phyloP scores from a whole-genome alignment of 2,797 vertebrate genomes.

The Poeciliopsis turneri region DNA sequence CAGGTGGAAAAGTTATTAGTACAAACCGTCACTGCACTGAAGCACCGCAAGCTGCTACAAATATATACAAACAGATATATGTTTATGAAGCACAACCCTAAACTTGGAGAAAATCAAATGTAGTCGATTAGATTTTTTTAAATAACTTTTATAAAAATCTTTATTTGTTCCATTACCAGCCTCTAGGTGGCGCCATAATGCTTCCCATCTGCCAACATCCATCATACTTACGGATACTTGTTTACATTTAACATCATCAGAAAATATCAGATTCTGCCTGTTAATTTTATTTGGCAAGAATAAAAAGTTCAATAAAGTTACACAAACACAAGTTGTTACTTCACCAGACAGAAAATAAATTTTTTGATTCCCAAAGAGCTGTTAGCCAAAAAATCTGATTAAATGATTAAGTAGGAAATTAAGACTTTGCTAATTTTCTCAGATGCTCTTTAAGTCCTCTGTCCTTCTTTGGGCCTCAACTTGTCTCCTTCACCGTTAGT shows the following conservation, averaged over 20 bases:
- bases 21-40: neutral
- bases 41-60: neutral
- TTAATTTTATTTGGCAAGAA: neutral
- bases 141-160: neutral
- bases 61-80: neutral
- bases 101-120: neutral
- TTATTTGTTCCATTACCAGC: neutral
- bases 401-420: neutral
- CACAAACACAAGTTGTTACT: neutral
- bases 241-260: neutral
- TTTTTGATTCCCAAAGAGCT: neutral
- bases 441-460: neutral
- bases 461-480: neutral
- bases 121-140: neutral
- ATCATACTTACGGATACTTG: neutral
- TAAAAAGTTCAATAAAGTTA: neutral
- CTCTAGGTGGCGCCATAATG: conserved; percentile 47
- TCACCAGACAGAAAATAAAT: neutral
- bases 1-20: neutral
- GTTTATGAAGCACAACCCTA: neutral
- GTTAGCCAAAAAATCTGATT: neutral
- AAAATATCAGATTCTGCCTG: neutral
- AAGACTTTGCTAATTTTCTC: neutral
- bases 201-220: neutral
- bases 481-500: neutral